Evolutionary conservation across 2,113 vertebrate genomes (phyloP).

Genomic region (Nesogale talazaci): DNA sequence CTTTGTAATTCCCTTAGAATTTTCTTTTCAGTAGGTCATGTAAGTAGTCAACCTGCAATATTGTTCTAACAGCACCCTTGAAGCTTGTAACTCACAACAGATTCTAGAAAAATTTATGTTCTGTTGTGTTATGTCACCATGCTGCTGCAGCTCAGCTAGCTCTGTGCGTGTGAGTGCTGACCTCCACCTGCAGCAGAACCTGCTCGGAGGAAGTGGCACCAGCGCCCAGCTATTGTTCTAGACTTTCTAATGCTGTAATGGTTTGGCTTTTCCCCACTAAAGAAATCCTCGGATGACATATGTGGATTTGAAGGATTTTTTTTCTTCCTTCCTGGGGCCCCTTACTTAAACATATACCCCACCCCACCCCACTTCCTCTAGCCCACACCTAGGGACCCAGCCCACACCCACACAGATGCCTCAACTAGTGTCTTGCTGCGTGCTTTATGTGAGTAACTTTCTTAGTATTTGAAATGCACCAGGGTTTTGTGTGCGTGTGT

Average conservation of each 20-base stretch:
- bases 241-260: not conserved
- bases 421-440: not conserved
- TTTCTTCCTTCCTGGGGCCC: not conserved
- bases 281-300: not conserved
- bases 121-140: not conserved
- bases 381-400: accelerated
- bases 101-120: conserved; percentile 4
- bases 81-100: not conserved
- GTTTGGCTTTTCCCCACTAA: not conserved
- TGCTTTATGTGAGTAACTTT: not conserved
- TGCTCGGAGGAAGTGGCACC: not conserved
- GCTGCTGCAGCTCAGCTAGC: not conserved
- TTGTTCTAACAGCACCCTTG: not conserved
- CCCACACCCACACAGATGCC: not conserved
- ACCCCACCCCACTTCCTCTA: accelerated
- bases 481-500: not conserved
- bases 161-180: not conserved
- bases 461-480: not conserved
- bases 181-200: not conserved
- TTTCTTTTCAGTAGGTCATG: not conserved
- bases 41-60: not conserved
- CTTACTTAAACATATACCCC: not conserved
- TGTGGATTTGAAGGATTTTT: not conserved
- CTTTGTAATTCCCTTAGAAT: not conserved
- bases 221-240: too few species aligned